Evolutionary conservation across 1,140 invertebrate genomes (phyloP), one percentile per base, ranked within the genome.

Genomic region (Paraescarpia echinospica): DNA sequence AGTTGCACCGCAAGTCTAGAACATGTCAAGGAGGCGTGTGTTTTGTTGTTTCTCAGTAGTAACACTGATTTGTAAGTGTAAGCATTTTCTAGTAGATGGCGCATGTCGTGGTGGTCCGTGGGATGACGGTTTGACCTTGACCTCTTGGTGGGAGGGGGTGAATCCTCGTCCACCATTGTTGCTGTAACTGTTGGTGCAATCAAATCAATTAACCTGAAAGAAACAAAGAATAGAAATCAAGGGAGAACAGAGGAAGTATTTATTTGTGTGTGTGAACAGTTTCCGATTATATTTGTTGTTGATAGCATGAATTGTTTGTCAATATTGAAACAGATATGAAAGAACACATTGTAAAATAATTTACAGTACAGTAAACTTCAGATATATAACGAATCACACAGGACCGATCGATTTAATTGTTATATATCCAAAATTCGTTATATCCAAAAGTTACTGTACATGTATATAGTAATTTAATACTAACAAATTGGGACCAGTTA

Each of bases 61-160:
- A 77, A 77, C 59, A 77, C 59, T 77, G 59, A 77, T 77, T 77
- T 77, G 59, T 77, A 77, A 77, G 18, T 77, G 59, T 77, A 77
- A 0, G 59, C 59, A 77, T 77, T 77, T 77, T 18, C 59, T 18
- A 77, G 59, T 77, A 77, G 27, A 77, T 31, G 59, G 18, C 27
- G 59, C 59, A 77, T 77, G 59, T 77, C 59, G 14, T 77, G 59
- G 14, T 27, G 22, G 2, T 77, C 59, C 59, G 22, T 77, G 2
- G 59, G 59, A 31, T 77, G 59, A 77, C 2, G 2, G 9, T 22
- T 77, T 77, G 59, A 77, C 59, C 59, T 77, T 77, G 22, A 77
- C 59, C 59, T 77, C 59, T 77, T 77, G 59, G 59, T 4, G 4
- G 59, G 59, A 18, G 59, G 27, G 14, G 59, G 59, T 27, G 59